A percentile compares a stretch with the other conserved stretches of the same genome.
phyloP scores from a whole-genome alignment of 2,888 invertebrate genomes.

The Cyrtodaria siliqua region DNA sequence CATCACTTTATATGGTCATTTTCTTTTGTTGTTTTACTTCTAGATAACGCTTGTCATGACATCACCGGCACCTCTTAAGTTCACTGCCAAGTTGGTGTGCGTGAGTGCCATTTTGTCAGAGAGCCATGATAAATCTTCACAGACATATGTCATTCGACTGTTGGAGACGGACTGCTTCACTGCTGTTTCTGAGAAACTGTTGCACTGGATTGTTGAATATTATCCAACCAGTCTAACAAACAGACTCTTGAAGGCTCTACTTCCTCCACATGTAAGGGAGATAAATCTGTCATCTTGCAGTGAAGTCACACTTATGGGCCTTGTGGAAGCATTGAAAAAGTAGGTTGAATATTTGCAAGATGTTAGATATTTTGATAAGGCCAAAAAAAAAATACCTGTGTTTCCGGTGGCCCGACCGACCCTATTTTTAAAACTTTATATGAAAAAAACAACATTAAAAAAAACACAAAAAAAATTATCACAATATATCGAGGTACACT shows the following conservation, averaged over 20 bases:
- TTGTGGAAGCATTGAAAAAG: constrained; percentile 59
- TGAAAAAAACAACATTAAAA: too few species aligned
- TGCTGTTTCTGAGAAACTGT: constrained; percentile 56
- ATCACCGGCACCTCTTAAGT: constrained; percentile 6
- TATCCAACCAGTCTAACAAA: constrained; percentile 56
- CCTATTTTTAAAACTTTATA: too few species aligned
- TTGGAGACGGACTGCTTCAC: constrained; percentile 56
- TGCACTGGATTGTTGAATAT: constrained; percentile 52
- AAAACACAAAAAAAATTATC: too few species aligned
- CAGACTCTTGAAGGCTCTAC: constrained; percentile 51
- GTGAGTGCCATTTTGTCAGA: constrained; percentile 15
- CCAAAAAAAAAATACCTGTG: too few species aligned
- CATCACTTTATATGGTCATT: too few species aligned
- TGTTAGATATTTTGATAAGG: too few species aligned
- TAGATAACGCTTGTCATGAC: too few species aligned
- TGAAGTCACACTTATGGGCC: constrained; percentile 44
- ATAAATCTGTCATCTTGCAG: constrained; percentile 52
- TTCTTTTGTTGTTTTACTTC: too few species aligned
- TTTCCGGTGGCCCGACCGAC: too few species aligned
- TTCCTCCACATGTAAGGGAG: constrained; percentile 55
- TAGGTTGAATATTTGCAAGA: constrained; percentile 27
- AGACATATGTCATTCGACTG: constrained; percentile 11
- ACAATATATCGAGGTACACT: too few species aligned
- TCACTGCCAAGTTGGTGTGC: constrained; percentile 17
- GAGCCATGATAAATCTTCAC: not conserved